Conservation (phyloP, 2,797 vertebrate genomes). For the Fringilla coelebs region DNA sequence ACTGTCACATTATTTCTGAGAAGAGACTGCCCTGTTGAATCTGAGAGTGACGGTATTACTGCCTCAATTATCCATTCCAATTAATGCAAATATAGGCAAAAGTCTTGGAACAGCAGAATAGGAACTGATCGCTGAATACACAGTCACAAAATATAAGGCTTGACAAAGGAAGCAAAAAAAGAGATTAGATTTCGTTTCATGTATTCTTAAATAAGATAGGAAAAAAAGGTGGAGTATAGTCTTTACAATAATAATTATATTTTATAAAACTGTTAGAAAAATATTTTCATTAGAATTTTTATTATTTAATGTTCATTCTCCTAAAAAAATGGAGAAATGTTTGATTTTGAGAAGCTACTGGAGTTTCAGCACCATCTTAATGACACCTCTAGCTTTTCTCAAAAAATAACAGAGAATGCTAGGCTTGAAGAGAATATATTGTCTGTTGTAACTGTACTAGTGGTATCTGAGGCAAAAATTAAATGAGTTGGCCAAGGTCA, state of each 20-base stretch:
- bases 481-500: neutral
- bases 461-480: neutral
- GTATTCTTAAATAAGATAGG: neutral
- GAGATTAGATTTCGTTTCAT: conserved; percentile 9
- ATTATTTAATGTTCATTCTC: neutral
- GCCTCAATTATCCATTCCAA: conserved; percentile 60
- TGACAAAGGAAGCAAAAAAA: conserved; percentile 20
- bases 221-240: neutral
- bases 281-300: neutral
- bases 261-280: neutral
- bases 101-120: conserved; percentile 40
- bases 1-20: conserved; percentile 38
- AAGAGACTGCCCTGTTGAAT: conserved; percentile 48
- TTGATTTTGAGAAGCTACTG: neutral
- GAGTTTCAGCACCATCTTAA: neutral
- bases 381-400: neutral
- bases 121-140: conserved; percentile 53
- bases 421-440: neutral
- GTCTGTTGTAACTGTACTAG: neutral
- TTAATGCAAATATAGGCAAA: conserved; percentile 60
- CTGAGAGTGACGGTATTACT: conserved; percentile 8
- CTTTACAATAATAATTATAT: neutral
- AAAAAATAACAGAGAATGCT: neutral
- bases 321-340: neutral
- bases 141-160: conserved; percentile 32